Conservation (phyloP, 2,113 vertebrate genomes). For the Nettapus auritus region DNA sequence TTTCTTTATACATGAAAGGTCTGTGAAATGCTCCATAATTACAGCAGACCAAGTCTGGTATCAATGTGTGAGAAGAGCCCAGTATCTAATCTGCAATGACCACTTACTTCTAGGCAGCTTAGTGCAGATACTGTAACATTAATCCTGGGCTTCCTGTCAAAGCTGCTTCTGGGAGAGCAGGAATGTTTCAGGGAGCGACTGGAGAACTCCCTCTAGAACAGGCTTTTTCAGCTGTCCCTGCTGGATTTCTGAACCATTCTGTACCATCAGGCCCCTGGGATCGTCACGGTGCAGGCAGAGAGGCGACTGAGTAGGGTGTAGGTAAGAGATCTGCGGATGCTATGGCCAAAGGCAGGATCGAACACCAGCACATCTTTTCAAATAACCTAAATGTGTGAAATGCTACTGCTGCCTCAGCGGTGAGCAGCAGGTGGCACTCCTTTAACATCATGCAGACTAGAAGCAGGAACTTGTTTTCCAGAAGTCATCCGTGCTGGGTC, state of each 20-base stretch:
- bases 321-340: fast-evolving
- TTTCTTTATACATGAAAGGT: neutral
- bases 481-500: fast-evolving
- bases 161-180: neutral
- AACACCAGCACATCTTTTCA: fast-evolving
- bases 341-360: fast-evolving
- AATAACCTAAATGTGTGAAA: fast-evolving
- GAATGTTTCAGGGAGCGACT: neutral
- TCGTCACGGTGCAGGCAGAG: fast-evolving
- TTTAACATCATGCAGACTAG: fast-evolving
- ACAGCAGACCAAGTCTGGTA: neutral
- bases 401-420: fast-evolving
- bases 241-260: neutral
- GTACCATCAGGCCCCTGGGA: too few relatives aligned
- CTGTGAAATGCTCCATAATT: neutral
- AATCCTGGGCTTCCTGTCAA: neutral
- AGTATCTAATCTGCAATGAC: neutral
- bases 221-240: neutral
- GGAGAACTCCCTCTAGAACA: neutral
- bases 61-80: neutral
- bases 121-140: too few relatives aligned
- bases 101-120: neutral
- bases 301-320: too few relatives aligned
- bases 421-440: neutral
- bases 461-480: fast-evolving